These are phyloP conservation scores for Montifringilla adamsi DNA, from an alignment of 2,113 vertebrate genomes.

Conservation along the genomic window DNA sequence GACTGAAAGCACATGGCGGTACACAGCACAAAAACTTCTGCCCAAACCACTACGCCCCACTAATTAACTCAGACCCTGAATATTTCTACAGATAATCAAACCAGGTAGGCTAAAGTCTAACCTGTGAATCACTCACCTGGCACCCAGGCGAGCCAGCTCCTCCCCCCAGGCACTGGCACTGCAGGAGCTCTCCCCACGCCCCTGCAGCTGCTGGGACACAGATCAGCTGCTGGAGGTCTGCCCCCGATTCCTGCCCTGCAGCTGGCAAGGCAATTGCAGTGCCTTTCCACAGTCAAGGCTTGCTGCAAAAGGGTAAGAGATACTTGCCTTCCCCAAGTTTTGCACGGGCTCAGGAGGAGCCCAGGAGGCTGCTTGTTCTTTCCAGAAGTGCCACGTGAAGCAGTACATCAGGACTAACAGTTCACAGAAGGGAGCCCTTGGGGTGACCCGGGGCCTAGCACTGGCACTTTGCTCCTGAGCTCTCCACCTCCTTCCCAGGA, in stretches of 20 bases:
- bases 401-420: neutral
- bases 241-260: neutral
- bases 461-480: neutral
- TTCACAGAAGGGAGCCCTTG: neutral
- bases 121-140: neutral
- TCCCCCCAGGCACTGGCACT: neutral
- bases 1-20: neutral
- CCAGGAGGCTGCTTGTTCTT: neutral
- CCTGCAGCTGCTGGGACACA: neutral
- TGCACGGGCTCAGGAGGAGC: neutral
- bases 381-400: neutral
- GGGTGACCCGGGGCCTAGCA: rapidly evolving
- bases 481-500: neutral
- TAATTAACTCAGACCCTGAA: neutral
- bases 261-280: neutral
- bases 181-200: neutral
- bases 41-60: neutral
- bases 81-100: neutral
- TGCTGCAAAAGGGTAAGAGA: neutral
- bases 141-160: neutral
- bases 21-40: neutral
- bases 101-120: neutral
- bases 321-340: neutral
- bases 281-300: neutral
- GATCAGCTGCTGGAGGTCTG: neutral